phyloP scores from a whole-genome alignment of 2,113 vertebrate species.

The Piaya cayana region DNA sequence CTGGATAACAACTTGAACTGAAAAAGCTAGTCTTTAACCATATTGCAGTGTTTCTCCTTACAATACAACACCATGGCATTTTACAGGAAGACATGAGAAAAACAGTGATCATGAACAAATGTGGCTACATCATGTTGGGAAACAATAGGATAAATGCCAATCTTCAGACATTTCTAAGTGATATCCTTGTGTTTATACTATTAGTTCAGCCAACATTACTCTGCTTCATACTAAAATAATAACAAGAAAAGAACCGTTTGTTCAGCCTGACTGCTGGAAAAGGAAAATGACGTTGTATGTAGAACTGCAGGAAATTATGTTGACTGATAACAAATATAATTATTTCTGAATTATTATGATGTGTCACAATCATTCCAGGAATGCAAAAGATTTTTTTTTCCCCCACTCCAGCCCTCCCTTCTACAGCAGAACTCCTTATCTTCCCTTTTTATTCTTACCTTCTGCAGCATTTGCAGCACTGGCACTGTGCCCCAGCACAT shows the following conservation, averaged over 20 bases:
- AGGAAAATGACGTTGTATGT: conserved; percentile 43
- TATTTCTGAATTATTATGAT: conserved; percentile 69
- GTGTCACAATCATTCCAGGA: conserved; percentile 55
- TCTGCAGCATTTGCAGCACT: conserved; percentile 51
- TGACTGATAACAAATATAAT: conserved; percentile 75
- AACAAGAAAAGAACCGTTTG: conserved; percentile 60
- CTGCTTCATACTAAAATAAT: conserved; percentile 57
- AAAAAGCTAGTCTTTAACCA: conserved; percentile 13
- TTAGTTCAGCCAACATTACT: conserved; percentile 62
- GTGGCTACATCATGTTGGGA: neutral
- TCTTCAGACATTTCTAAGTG: conserved; percentile 44
- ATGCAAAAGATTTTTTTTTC: conserved; percentile 52
- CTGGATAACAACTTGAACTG: conserved; percentile 1
- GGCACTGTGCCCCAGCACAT: conserved; percentile 12
- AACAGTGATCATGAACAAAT: conserved; percentile 35
- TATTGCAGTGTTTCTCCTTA: conserved; percentile 22
- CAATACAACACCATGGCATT: neutral
- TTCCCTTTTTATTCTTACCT: conserved; percentile 46
- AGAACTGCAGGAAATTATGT: conserved; percentile 69
- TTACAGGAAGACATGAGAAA: conserved; percentile 16
- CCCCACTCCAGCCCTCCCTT: neutral
- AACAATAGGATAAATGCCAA: conserved; percentile 35
- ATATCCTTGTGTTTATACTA: conserved; percentile 55
- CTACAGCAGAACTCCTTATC: conserved; percentile 33
- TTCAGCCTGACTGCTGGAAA: conserved; percentile 58